Base-by-base conservation (phyloP, 2,888 invertebrate species). In the Metalampra italica region DNA sequence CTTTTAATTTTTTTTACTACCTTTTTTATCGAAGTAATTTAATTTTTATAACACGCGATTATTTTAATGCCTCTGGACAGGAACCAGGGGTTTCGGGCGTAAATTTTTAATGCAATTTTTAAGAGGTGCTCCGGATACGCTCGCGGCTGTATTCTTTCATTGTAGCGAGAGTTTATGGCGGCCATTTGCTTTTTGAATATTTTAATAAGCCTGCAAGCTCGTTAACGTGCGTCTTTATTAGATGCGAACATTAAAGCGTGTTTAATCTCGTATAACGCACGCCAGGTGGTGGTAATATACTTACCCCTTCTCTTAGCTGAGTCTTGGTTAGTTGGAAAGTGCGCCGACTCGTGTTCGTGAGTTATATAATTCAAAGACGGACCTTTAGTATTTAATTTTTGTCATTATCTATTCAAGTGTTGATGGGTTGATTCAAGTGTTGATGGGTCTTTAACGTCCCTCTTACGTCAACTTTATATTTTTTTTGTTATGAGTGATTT, bases 81-180 rank as follows among this genome's bases (percentile, higher is more conserved):
- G 52, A 51, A 49, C 49, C 52, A 55, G 53, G 51, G 52, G 51
- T 46, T 49, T 43, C 43, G 48, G 43, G 46, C 47, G 44, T 64
- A 60, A 65, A 70, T 68, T 64, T 64, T 65, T 64, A 64, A 70
- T 59, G 64, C 55, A 53, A 55, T 60, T 68, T 68, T 68, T 62
- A 64, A 66, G 60, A 62, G 62, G 52, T 50, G 44, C 57, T 57
- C 47, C 47, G 44, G 52, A 53, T 49, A 52, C 14, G 36, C 44
- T 44, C 15, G 39, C 11, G 44, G 46, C 45, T 55, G 54, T 57
- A 54, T 56, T 29, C 43, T 52, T 36, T 50, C 55, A 54, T 54
- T 52, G 59, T 59, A 54, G 38, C 45, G 38, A 51, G 42, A 55
- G 53, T 63, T 66, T 66, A 66, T 56, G 49, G 55, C 56, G 43